Conservation (phyloP, 2,888 invertebrate genomes). For the Acrobasis consociella region DNA sequence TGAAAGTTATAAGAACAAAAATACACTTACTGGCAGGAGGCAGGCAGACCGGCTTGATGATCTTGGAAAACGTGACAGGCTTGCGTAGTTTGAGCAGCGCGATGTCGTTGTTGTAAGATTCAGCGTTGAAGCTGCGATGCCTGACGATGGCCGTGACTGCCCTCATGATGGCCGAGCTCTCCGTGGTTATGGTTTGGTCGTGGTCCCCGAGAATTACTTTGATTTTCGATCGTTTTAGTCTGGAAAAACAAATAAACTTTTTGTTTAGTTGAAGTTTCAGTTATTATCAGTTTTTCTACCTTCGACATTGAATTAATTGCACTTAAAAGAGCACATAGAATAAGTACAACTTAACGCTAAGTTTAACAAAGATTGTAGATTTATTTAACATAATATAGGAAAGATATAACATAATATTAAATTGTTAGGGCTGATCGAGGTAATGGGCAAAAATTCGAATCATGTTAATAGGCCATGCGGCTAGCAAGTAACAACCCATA, state of each 20-base stretch:
- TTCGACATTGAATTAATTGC: too few relatives aligned
- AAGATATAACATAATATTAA: too few relatives aligned
- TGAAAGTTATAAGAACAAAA: too few relatives aligned
- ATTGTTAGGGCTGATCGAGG: too few relatives aligned
- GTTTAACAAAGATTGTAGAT: too few relatives aligned
- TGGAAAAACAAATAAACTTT: conserved; percentile 52
- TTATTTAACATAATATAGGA: too few relatives aligned
- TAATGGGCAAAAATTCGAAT: too few relatives aligned
- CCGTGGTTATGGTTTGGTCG: conserved; percentile 90
- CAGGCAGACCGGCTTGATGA: conserved; percentile 89
- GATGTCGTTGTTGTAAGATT: conserved; percentile 94
- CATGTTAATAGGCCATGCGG: too few relatives aligned
- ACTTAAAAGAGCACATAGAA: too few relatives aligned
- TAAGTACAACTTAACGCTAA: too few relatives aligned
- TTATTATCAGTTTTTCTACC: too few relatives aligned
- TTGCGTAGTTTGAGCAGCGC: conserved; percentile 90
- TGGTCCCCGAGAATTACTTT: conserved; percentile 92
- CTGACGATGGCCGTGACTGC: conserved; percentile 90
- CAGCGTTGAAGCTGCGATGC: conserved; percentile 92
- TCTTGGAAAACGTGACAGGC: conserved; percentile 89
- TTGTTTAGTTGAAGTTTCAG: not conserved
- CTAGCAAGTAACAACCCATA: too few relatives aligned
- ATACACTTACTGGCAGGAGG: conserved; percentile 85
- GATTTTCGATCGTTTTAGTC: conserved; percentile 90
- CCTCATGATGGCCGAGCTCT: conserved; percentile 91